Base-by-base conservation (phyloP, 2,888 invertebrate genomes). In the Agrenia bidenticulata region DNA sequence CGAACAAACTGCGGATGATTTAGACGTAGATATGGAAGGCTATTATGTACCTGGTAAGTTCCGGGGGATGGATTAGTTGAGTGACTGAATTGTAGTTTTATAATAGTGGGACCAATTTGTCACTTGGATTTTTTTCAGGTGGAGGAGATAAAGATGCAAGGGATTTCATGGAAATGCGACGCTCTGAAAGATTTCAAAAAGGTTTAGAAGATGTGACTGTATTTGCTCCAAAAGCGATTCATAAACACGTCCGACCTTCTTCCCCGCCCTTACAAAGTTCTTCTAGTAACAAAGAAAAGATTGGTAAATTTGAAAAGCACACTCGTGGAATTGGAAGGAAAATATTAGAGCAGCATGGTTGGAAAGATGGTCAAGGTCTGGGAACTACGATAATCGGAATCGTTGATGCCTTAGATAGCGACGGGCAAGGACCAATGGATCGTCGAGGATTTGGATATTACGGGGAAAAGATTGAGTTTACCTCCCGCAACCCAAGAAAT, bases 1-100 rank as follows among this genome's bases (percentile, higher is more conserved):
- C 77, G 84, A 82, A 75, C 80, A 80, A 70, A 83, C 83, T 61
- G 80, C 83, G 1, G 84, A 84, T 77, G 84, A 85, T 72, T 83
- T 82, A 81, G 84, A 85, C 77, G 81, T 85, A 1, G 84, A 85
- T 73, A 83, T 82, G 80, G 79, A 81, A 67, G 80, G 78, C 1
- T 85, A 84, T 76, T 82, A 82, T 70, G 81, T 82, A 64, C 75
- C 77, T 66, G 78, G 78, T 76, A 37, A 23, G 15, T 21, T 39
- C 11, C 32, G 32, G 11, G 11, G 4, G 4, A 32, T 32, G 11
- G 4, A 32, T 32, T 32, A n/a, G n/a, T n/a, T n/a, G n/a, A 32
- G 32, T 32, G 32, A 32, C 32, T 32, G 32, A 7, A 7, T 32
- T 11, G 32, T 32, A 32, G 32, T 32, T 32, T 32, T 11, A 32